These are phyloP conservation scores for Horisme vitalbata DNA, from an alignment of 2,888 invertebrate genomes.

Conservation along the genomic window DNA sequence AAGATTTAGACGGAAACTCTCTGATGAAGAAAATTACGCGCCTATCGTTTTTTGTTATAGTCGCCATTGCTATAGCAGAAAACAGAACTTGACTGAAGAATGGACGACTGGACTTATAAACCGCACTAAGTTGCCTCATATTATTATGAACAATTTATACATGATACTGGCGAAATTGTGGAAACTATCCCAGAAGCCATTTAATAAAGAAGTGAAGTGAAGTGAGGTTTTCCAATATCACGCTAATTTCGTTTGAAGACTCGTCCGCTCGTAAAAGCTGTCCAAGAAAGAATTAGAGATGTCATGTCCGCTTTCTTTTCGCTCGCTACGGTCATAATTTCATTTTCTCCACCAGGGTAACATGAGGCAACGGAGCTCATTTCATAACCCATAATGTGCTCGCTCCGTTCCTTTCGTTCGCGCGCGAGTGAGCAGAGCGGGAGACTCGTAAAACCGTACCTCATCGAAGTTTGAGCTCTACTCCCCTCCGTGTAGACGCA, in stretches of 20 bases:
- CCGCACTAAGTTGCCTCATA: no score
- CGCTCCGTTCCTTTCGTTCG: conserved; percentile 49
- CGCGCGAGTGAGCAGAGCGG: conserved; percentile 45
- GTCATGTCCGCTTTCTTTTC: conserved; percentile 71
- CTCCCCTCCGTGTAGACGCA: conserved; percentile 44
- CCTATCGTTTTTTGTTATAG: no score
- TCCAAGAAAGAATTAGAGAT: conserved; percentile 49
- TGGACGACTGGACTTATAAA: no score
- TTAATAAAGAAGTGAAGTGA: no score
- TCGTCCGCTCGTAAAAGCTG: conserved; percentile 39
- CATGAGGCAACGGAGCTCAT: conserved; percentile 73
- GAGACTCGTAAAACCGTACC: conserved; percentile 46
- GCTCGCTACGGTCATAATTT: conserved; percentile 70
- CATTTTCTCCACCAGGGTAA: conserved; percentile 70
- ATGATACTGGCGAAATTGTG: no score
- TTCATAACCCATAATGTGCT: conserved; percentile 78
- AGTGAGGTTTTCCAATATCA: conserved; percentile 32
- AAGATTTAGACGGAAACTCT: no score
- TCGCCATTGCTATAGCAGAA: no score
- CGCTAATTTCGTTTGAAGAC: conserved; percentile 35
- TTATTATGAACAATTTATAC: no score
- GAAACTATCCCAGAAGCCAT: no score
- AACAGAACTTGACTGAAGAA: no score
- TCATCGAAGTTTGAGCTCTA: conserved; percentile 64
- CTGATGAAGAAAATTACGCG: no score